Evolutionary conservation across 2,888 invertebrate species (phyloP).

Genomic region (Hylaea fasciaria): DNA sequence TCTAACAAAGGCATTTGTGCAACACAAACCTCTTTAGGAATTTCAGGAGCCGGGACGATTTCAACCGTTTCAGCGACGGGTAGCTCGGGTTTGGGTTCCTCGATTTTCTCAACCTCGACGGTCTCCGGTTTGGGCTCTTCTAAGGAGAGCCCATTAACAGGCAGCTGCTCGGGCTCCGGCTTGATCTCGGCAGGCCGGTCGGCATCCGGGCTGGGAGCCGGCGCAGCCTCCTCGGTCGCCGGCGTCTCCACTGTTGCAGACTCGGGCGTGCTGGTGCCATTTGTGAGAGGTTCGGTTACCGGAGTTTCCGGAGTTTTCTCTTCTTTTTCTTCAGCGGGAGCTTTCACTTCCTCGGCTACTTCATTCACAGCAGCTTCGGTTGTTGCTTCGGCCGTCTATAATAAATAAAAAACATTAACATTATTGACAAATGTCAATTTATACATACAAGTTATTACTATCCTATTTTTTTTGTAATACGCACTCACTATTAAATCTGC

Average conservation of each 20-base stretch:
- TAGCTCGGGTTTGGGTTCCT: constrained; percentile 68
- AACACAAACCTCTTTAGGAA: constrained; percentile 84
- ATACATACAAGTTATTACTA: neutral
- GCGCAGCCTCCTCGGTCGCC: constrained; percentile 43
- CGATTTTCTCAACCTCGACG: constrained; percentile 55
- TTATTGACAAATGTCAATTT: no score
- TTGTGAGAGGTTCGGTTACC: constrained; percentile 78
- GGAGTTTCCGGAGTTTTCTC: constrained; percentile 81
- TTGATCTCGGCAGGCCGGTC: constrained; percentile 57
- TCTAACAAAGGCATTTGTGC: constrained; percentile 86
- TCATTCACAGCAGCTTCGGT: constrained; percentile 66
- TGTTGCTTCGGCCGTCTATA: constrained; percentile 72
- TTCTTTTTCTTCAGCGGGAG: constrained; percentile 64
- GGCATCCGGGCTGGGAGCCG: constrained; percentile 51
- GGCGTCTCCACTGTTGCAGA: constrained; percentile 70
- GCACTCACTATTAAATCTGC: no score
- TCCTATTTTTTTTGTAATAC: neutral
- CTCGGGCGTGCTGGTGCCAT: constrained; percentile 78
- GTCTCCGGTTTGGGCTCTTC: constrained; percentile 66
- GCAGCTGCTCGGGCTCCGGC: constrained; percentile 64
- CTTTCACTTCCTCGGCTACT: constrained; percentile 64
- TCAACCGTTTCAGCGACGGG: constrained; percentile 64
- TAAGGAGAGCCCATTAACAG: constrained; percentile 74
- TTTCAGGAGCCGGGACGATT: constrained; percentile 73
- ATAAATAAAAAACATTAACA: constrained; percentile 38